Evolutionary conservation across 1,140 invertebrate species (phyloP), one percentile per base, ranked within the genome.

Genomic region (Chionoecetes opilio): DNA sequence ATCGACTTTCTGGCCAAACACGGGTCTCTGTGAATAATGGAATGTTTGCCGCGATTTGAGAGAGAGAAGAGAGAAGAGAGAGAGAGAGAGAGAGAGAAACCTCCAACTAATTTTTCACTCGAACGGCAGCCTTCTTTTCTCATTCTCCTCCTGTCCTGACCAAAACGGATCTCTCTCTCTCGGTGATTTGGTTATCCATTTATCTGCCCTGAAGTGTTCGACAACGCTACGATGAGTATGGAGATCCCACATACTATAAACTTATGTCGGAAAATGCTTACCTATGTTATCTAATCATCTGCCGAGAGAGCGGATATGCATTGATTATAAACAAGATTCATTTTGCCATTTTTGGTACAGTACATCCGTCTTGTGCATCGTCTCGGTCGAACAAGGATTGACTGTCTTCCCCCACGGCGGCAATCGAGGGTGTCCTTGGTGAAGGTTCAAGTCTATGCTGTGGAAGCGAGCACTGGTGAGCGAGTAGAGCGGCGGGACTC

Each of bases 61-160:
- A 34, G 38, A 34, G 86, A 31, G 1, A 5, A 34, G 37, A 34
- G 21, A 34, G 37, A 14, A 38, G 86, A 88, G 32, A 88, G 86
- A 37, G 32, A 11, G 86, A 88, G 86, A 31, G 35, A 34, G 86
- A 88, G 86, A 37, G 86, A 88, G 34, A 38, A 34, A 87, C 32
- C 34, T n/a, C 14, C 38, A n/a, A 26, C 34, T 41, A 9, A 26
- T 38, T 41, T 41, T 37, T 34, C 86, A 37, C 32, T 9, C 86
- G 21, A 26, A n/a, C 34, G 35, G 3, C 86, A 32, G 26, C 89
- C 89, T 63, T 53, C 89, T 2, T 8, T 6, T 32, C 31, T n/a
- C 9, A 0, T 31, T 53, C 38, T 0, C n/a, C 26, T 53, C 87
- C 3, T 29, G 11, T 41, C 29, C 87, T 21, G 6, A 14, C 31